Evolutionary conservation across 2,888 invertebrate genomes (phyloP).

Genomic region (Nycteola revayana): DNA sequence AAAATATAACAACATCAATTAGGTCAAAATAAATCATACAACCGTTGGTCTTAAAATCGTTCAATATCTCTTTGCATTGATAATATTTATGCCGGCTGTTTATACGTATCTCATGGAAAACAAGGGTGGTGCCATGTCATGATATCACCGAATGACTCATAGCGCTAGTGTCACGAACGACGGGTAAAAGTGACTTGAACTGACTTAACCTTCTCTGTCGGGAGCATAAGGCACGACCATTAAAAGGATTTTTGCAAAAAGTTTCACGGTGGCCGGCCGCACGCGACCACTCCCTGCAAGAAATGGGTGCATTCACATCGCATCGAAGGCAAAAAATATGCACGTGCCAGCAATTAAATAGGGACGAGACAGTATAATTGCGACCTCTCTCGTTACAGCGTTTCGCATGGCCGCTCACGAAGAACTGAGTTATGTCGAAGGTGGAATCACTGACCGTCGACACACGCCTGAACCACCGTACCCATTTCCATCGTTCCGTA

Average conservation of each 20-base stretch:
- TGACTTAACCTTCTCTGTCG: slow-evolving; percentile 59
- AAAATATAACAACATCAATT: slow-evolving; percentile 26
- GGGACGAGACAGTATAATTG: slow-evolving; percentile 55
- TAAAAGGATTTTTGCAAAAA: slow-evolving; percentile 59
- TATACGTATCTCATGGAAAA: slow-evolving; percentile 43
- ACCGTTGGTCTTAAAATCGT: too few relatives aligned
- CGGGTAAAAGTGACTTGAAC: slow-evolving; percentile 56
- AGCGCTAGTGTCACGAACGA: slow-evolving; percentile 40
- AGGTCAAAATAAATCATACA: too few relatives aligned
- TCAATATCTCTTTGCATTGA: too few relatives aligned
- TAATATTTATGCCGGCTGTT: slow-evolving; percentile 19
- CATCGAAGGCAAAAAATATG: slow-evolving; percentile 57
- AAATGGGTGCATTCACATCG: slow-evolving; percentile 60
- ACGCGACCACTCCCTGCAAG: slow-evolving; percentile 53
- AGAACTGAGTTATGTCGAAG: slow-evolving; percentile 51
- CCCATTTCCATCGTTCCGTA: slow-evolving; percentile 38
- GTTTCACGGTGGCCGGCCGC: slow-evolving; percentile 48
- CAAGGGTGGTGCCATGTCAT: slow-evolving; percentile 55
- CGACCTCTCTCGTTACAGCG: slow-evolving; percentile 44
- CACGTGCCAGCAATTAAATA: slow-evolving; percentile 76
- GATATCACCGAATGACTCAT: slow-evolving; percentile 70
- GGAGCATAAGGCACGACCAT: slow-evolving; percentile 58
- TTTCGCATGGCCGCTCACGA: slow-evolving; percentile 60
- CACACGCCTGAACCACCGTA: slow-evolving; percentile 59
- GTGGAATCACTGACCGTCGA: slow-evolving; percentile 59